Evolutionary conservation across 2,113 vertebrate species (phyloP), one percentile per base, ranked within the genome.

Genomic region (Chrysemys picta): DNA sequence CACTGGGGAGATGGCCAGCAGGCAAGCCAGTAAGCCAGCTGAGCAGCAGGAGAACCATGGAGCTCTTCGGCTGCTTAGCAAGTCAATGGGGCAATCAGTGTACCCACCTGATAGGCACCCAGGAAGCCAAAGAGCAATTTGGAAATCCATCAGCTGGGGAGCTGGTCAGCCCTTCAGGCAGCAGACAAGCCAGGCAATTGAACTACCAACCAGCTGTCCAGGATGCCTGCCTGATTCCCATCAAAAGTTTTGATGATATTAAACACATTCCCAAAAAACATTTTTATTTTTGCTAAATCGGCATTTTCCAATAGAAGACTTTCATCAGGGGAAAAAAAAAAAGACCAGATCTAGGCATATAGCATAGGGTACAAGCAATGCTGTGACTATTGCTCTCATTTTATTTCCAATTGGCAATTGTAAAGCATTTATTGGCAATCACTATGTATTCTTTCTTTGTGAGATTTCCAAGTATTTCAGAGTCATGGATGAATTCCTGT

Each of bases 91-190:
- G 3, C 81, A 21, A 88, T 13, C 72, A 80, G 11, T 57, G 24
- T 27, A 27, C 10, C 10, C 56, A 22, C 10, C 56, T 62, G 65
- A 72, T 38, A n/a, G 65, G 35, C 35, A 72, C n/a, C 8, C 65
- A 38, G 35, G 19, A 72, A 72, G 65, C n/a, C 35, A 16, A 72
- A 5, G 65, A 72, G 65, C 35, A 38, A 72, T 72, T 72, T 38
- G 65, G 35, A 72, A 72, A 72, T 19, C n/a, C 35, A 94, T 90
- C 85, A 89, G 17, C 31, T 97, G 91, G 90, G 93, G 56, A 94
- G 19, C 90, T 84, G 2, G 27, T 45, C 92, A 89, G 85, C 91
- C 65, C 35, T 72, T 72, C 19, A 72, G 19, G 65, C 65, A 72
- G n/a, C 35, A 72, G n/a, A 22, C 9, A 72, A 72, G n/a, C 65